Conservation (phyloP, 2,888 invertebrate species). For the Eupithecia exiguata region DNA sequence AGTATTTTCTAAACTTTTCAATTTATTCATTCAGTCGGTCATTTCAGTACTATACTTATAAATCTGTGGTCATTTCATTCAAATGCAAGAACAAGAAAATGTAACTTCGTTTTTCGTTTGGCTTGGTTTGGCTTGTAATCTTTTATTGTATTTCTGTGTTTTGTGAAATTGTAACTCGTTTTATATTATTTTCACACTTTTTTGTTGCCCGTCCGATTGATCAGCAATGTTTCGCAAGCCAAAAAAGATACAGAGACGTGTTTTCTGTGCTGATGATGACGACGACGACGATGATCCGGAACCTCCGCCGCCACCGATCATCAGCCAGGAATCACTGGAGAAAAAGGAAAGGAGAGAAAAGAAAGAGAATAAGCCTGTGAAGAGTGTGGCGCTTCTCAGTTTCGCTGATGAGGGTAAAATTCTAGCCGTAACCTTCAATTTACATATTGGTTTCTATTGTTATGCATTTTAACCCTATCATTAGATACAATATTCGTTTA, state of each 20-base stretch:
- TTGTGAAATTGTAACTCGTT: background rate
- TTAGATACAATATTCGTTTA: background rate
- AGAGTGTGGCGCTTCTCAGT: slow-evolving; percentile 87
- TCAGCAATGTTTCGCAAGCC: slow-evolving; percentile 90
- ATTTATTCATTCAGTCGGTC: too few species aligned
- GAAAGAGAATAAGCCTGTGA: slow-evolving; percentile 79
- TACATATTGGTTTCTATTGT: background rate
- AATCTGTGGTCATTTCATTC: too few species aligned
- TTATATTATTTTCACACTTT: background rate
- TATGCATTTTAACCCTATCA: background rate
- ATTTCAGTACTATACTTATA: too few species aligned
- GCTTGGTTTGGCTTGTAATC: too few species aligned
- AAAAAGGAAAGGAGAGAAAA: slow-evolving; percentile 64
- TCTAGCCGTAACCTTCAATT: background rate
- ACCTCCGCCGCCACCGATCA: slow-evolving; percentile 79
- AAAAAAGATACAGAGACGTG: slow-evolving; percentile 90
- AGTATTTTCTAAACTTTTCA: too few species aligned
- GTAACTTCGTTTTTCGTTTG: too few species aligned
- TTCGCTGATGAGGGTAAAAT: slow-evolving; percentile 88
- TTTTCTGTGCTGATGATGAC: slow-evolving; percentile 88
- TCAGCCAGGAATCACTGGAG: slow-evolving; percentile 63
- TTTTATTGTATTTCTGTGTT: background rate
- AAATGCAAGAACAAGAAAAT: too few species aligned
- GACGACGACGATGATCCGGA: slow-evolving; percentile 85
- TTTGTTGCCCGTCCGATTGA: background rate